A percentile compares a stretch with the other conserved stretches of the same genome.
These are phyloP conservation scores for Ceyx melanurus DNA, from an alignment of 2,113 vertebrate genomes.

Conservation along the genomic window DNA sequence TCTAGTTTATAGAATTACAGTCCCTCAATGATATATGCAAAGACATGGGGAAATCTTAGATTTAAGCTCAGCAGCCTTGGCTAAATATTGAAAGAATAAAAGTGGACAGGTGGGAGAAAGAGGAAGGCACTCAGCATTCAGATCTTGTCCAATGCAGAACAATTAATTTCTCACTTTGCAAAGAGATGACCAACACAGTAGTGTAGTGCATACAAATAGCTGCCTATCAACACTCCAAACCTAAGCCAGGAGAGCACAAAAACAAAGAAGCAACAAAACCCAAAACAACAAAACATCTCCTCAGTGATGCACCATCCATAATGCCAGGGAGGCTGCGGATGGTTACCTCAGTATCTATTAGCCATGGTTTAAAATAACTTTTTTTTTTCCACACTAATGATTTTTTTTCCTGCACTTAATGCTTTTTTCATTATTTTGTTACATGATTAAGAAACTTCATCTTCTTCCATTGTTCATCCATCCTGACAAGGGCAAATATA, in stretches of 20 bases:
- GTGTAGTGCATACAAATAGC: constrained; percentile 14
- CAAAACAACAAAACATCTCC: background rate
- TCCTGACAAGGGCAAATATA: background rate
- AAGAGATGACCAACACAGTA: constrained; percentile 28
- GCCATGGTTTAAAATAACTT: background rate
- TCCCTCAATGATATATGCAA: background rate
- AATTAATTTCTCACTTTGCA: constrained; percentile 59
- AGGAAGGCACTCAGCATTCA: constrained; percentile 52
- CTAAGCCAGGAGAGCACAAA: constrained; percentile 18
- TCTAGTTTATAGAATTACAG: constrained; percentile 13
- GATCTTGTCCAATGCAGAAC: background rate
- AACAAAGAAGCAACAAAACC: background rate
- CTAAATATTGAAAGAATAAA: constrained; percentile 60
- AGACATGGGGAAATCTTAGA: constrained; percentile 48
- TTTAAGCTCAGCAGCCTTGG: constrained; percentile 49
- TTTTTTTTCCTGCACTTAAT: background rate
- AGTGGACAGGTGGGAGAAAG: rapidly evolving
- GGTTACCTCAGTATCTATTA: background rate
- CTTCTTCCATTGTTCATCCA: background rate
- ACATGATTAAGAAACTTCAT: background rate
- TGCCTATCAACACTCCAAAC: constrained; percentile 40
- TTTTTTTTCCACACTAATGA: background rate
- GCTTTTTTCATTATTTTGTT: background rate
- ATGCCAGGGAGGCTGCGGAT: rapidly evolving
- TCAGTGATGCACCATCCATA: background rate